Conservation (phyloP, 2,888 invertebrate genomes). For the Leptinotarsa haldemani region DNA sequence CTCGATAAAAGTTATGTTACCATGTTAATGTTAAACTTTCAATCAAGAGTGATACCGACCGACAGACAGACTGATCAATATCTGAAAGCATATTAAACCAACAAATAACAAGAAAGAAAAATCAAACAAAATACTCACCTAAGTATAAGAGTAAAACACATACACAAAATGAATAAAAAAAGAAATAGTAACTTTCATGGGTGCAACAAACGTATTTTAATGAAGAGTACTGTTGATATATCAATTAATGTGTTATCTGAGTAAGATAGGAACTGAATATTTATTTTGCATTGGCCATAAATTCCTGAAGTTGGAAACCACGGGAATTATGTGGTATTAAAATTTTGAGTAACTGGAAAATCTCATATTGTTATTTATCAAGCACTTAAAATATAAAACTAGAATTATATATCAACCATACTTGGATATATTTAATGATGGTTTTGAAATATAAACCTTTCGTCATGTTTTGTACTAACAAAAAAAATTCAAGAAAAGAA, state of each 20-base stretch:
- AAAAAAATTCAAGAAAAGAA: no score
- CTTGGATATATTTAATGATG: no score
- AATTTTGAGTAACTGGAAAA: constrained; percentile 14
- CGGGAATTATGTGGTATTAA: constrained; percentile 10
- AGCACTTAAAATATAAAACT: not conserved
- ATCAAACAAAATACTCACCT: not conserved
- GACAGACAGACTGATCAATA: constrained; percentile 18
- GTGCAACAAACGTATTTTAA: not conserved
- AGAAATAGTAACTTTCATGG: not conserved
- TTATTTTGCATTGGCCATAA: constrained; percentile 14
- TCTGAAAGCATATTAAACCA: constrained; percentile 17
- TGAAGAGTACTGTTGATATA: not conserved
- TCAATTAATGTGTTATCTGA: not conserved
- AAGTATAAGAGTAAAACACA: not conserved
- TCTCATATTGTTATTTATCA: not conserved
- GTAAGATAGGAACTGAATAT: constrained; percentile 7
- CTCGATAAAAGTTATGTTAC: not conserved
- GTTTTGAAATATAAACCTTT: no score
- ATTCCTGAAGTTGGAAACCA: constrained; percentile 18
- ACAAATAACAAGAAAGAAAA: constrained; percentile 6
- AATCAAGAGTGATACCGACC: not conserved
- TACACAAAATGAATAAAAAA: not conserved
- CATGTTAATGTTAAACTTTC: no score
- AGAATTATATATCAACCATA: not conserved
- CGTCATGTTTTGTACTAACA: no score